A percentile compares a stretch with the other conserved stretches of the same genome.
phyloP scores from a whole-genome alignment of 2,113 vertebrate species.

The Brevimyrus niger region DNA sequence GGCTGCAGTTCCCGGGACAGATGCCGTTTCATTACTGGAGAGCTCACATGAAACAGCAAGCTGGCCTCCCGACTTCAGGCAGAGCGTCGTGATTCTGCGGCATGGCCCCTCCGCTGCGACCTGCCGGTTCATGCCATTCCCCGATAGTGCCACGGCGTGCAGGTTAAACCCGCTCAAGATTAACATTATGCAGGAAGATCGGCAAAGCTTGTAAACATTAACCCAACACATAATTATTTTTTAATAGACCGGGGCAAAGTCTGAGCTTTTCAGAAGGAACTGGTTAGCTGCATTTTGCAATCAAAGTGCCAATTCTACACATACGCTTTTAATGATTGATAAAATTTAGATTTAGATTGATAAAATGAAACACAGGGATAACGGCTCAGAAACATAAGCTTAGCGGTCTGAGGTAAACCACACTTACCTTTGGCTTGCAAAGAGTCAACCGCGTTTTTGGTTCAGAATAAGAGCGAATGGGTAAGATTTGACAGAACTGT shows the following conservation, averaged over 20 bases:
- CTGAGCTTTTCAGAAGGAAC: background rate
- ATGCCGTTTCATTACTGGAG: conserved; percentile 50
- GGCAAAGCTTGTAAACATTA: background rate
- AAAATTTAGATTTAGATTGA: too few species aligned
- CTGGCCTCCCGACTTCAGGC: conserved; percentile 45
- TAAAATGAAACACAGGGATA: background rate
- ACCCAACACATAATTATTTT: background rate
- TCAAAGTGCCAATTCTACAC: background rate
- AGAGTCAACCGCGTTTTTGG: background rate
- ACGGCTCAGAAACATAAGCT: background rate
- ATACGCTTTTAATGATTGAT: background rate
- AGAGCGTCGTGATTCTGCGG: background rate
- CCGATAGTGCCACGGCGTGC: background rate
- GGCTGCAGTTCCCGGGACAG: conserved; percentile 19
- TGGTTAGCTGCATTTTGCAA: background rate
- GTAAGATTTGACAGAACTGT: background rate
- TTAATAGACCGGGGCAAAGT: background rate
- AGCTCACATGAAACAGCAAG: conserved; percentile 46
- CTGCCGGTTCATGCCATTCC: background rate
- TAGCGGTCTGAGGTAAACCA: background rate
- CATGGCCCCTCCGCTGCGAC: too few species aligned
- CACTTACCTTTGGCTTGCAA: background rate
- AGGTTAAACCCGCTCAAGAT: background rate
- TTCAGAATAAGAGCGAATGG: background rate
- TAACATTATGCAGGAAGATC: background rate